Conservation (phyloP, 2,888 invertebrate genomes). For the Dicycla oo region DNA sequence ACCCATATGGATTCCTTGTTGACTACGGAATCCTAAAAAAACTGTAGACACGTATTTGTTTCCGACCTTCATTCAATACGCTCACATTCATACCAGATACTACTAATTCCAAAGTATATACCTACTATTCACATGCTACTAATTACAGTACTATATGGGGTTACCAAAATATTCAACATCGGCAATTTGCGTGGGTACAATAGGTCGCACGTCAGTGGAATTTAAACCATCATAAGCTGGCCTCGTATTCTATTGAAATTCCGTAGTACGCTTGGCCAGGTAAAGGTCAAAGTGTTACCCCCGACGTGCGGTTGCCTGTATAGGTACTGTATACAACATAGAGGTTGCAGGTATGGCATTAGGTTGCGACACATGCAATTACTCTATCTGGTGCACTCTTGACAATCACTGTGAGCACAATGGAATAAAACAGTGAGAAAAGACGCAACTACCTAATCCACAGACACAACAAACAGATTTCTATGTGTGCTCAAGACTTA, state of each 20-base stretch:
- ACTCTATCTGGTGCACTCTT: conserved; percentile 61
- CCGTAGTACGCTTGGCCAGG: not conserved
- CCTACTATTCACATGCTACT: conserved; percentile 1
- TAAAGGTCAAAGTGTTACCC: not conserved
- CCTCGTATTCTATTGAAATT: not conserved
- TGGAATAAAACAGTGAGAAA: conserved; percentile 62
- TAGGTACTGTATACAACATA: conserved; percentile 2
- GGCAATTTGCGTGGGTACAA: conserved; percentile 1
- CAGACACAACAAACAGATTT: conserved; percentile 37
- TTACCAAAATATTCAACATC: conserved; percentile 27
- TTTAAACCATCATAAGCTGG: not conserved
- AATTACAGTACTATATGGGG: conserved; percentile 3
- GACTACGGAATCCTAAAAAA: too few species aligned
- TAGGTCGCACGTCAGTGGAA: not conserved
- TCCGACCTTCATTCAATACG: conserved; percentile 58
- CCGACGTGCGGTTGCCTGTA: not conserved
- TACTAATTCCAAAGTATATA: not conserved
- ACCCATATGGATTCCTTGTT: too few species aligned
- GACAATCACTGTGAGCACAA: conserved; percentile 60
- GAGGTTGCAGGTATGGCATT: conserved; percentile 35
- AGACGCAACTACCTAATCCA: conserved; percentile 45
- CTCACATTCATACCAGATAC: conserved; percentile 25
- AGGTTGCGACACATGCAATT: conserved; percentile 53
- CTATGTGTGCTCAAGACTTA: conserved; percentile 22
- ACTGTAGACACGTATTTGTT: conserved; percentile 11